Percentiles rank a stretch among this genome's conserved stretches.
Conservation (phyloP, 2,797 vertebrate species). For the Diplodus puntazzo region DNA sequence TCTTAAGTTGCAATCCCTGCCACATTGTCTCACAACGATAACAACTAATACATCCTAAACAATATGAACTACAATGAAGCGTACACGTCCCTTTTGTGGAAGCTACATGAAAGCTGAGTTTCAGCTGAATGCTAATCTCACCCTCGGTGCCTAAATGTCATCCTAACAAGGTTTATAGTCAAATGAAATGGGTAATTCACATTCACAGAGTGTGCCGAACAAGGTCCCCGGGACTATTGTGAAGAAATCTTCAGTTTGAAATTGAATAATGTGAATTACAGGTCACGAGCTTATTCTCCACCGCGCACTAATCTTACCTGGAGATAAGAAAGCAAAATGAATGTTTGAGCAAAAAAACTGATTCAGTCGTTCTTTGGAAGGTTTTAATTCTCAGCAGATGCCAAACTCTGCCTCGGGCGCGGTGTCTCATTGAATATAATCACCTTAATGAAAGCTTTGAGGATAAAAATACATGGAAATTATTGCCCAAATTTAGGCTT, state of each 20-base stretch:
- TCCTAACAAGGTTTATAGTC: constrained; percentile 40
- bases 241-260: constrained; percentile 46
- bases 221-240: constrained; percentile 37
- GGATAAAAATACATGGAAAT: constrained; percentile 47
- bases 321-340: constrained; percentile 57
- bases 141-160: constrained; percentile 34
- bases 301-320: constrained; percentile 49
- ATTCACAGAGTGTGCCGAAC: constrained; percentile 39
- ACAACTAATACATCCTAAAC: constrained; percentile 36
- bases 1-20: constrained; percentile 29
- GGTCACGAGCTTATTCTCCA: constrained; percentile 63
- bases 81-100: constrained; percentile 1
- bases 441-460: constrained; percentile 58
- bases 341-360: constrained; percentile 54
- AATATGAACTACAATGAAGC: constrained; percentile 35
- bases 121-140: constrained; percentile 45
- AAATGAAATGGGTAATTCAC: constrained; percentile 56
- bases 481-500: constrained; percentile 32
- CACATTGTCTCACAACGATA: constrained; percentile 42
- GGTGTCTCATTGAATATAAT: constrained; percentile 54
- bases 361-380: constrained; percentile 45
- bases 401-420: constrained; percentile 49
- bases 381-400: constrained; percentile 63
- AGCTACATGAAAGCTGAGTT: constrained; percentile 28
- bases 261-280: constrained; percentile 62